phyloP scores from a whole-genome alignment of 2,113 vertebrate genomes.

The Centropus unirufus region DNA sequence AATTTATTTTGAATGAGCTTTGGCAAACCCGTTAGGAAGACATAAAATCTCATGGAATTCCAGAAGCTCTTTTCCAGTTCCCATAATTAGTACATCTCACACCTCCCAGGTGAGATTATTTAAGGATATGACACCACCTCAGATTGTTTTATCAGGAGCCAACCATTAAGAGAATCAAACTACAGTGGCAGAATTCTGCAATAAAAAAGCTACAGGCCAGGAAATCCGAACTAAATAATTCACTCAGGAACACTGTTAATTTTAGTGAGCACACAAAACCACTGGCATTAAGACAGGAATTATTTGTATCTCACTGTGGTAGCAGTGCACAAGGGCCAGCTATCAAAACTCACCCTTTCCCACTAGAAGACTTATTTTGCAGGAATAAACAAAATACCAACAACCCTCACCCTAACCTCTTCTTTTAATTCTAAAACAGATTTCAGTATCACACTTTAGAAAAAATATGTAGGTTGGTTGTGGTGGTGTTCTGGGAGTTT shows the following conservation, averaged over 20 bases:
- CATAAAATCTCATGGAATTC: not conserved
- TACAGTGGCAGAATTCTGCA: not conserved
- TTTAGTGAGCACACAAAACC: not conserved
- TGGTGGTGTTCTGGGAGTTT: not conserved
- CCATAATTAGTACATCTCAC: not conserved
- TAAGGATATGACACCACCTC: not conserved
- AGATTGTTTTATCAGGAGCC: not conserved
- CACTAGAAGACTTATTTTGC: not conserved
- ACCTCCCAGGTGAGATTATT: not conserved
- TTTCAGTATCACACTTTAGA: not conserved
- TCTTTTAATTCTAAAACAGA: not conserved
- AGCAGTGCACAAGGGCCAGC: not conserved
- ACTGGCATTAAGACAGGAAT: not conserved
- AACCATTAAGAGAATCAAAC: not conserved
- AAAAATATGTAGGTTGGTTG: not conserved
- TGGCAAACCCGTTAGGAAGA: not conserved
- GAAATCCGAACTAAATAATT: not conserved
- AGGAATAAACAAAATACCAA: not conserved
- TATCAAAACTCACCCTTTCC: not conserved
- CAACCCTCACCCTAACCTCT: not conserved
- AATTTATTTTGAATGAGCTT: not conserved
- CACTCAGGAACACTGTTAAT: not conserved
- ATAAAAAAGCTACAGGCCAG: not conserved
- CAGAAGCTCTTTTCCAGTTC: constrained; percentile 24
- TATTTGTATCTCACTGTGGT: not conserved